phyloP scores from a whole-genome alignment of 2,888 invertebrate genomes.

The Sinelater perroti region DNA sequence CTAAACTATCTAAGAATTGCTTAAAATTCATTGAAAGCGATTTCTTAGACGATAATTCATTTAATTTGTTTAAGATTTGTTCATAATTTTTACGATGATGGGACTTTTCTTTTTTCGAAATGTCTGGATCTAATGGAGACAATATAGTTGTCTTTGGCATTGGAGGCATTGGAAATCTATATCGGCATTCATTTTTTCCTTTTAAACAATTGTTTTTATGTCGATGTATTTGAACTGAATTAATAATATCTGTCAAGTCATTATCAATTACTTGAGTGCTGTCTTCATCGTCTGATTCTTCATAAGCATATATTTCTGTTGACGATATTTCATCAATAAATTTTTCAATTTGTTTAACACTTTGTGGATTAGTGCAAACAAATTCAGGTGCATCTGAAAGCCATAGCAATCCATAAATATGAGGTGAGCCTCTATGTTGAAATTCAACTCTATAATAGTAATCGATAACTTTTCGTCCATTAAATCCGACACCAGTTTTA shows the following conservation, averaged over 20 bases:
- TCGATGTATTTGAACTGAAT: conserved; percentile 10
- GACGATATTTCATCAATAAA: conserved; percentile 9
- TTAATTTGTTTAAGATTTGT: neutral
- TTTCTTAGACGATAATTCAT: neutral
- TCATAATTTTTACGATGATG: neutral
- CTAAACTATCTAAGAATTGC: neutral
- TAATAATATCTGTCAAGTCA: neutral
- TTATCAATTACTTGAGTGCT: neutral
- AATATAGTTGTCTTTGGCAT: conserved; percentile 6
- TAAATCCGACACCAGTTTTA: neutral
- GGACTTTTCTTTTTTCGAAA: neutral
- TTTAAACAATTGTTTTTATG: conserved; percentile 2
- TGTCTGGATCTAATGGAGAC: neutral
- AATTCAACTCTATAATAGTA: conserved; percentile 7
- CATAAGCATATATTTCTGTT: neutral
- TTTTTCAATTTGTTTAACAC: neutral
- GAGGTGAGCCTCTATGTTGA: conserved; percentile 5
- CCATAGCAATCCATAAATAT: neutral
- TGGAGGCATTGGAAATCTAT: neutral
- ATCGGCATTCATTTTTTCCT: conserved; percentile 1
- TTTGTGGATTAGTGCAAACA: neutral
- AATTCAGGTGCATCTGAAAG: neutral
- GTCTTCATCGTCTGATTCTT: neutral
- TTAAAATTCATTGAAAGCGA: neutral
- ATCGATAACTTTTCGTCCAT: neutral